Evolutionary conservation across 92 coral and sea anemone genomes (phyloP).

Genomic region (Parazoanthus atlanticus): DNA sequence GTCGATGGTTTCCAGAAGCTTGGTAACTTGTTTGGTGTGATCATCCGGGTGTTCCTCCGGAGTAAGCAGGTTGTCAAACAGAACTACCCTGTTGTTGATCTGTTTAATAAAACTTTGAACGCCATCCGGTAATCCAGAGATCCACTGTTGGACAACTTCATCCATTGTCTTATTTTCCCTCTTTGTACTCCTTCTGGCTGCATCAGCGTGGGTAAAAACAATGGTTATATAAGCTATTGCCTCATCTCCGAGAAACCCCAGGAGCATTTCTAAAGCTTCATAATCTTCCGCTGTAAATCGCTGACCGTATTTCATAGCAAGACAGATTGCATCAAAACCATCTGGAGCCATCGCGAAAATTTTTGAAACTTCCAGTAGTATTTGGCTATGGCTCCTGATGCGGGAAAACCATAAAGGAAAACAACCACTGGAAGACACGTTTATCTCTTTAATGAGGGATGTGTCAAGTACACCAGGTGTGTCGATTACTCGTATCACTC

Average conservation of each 20-base stretch:
- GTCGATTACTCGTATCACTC: conserved; percentile 45
- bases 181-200: conserved; percentile 16
- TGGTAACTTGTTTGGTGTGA: conserved; percentile 28
- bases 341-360: conserved; percentile 45
- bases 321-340: conserved; percentile 48
- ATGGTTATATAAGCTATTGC: conserved; percentile 7
- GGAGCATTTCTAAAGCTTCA: conserved; percentile 34
- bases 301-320: conserved; percentile 25
- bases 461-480: conserved; percentile 52
- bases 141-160: background rate
- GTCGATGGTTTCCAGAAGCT: conserved; percentile 39
- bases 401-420: background rate
- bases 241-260: background rate
- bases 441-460: background rate
- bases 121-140: background rate
- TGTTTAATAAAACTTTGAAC: conserved; percentile 9
- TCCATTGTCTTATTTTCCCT: conserved; percentile 1
- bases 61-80: conserved; percentile 30
- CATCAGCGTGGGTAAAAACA: conserved; percentile 37
- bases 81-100: conserved; percentile 30
- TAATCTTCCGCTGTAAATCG: conserved; percentile 33
- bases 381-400: background rate
- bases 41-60: conserved; percentile 18
- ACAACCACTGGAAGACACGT: background rate
- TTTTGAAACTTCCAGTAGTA: conserved; percentile 33